A percentile compares a stretch with the other conserved stretches of the same genome.
Conservation (phyloP, 2,113 vertebrate genomes). For the Cisticola juncidis region DNA sequence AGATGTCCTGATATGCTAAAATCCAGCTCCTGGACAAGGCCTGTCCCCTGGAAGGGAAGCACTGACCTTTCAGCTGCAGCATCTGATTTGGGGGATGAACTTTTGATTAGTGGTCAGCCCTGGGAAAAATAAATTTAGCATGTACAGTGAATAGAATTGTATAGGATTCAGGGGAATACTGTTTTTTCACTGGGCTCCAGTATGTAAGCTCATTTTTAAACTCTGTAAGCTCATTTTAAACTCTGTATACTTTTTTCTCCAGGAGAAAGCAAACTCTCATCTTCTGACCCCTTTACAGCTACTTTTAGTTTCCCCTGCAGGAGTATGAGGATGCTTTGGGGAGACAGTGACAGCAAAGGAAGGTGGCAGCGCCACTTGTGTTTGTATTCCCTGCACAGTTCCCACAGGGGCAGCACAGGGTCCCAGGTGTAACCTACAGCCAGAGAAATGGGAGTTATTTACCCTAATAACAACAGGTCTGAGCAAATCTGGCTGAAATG, state of each 20-base stretch:
- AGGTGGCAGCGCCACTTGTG: background rate
- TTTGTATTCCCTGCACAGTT: background rate
- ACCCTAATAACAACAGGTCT: background rate
- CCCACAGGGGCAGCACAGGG: accelerated
- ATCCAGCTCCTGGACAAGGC: background rate
- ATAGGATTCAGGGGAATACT: background rate
- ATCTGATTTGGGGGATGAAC: background rate
- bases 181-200: background rate
- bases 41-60: background rate
- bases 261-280: accelerated
- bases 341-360: background rate
- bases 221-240: too few relatives aligned
- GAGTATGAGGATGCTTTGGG: background rate
- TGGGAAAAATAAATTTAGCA: background rate
- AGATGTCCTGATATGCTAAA: background rate
- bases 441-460: background rate
- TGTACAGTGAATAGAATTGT: background rate
- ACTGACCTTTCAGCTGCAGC: background rate
- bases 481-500: background rate
- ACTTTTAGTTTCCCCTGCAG: background rate
- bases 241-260: background rate
- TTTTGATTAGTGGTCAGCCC: background rate
- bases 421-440: background rate
- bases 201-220: background rate
- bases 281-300: background rate